Conservation (phyloP, 2,113 vertebrate species). For the Nanger granti region DNA sequence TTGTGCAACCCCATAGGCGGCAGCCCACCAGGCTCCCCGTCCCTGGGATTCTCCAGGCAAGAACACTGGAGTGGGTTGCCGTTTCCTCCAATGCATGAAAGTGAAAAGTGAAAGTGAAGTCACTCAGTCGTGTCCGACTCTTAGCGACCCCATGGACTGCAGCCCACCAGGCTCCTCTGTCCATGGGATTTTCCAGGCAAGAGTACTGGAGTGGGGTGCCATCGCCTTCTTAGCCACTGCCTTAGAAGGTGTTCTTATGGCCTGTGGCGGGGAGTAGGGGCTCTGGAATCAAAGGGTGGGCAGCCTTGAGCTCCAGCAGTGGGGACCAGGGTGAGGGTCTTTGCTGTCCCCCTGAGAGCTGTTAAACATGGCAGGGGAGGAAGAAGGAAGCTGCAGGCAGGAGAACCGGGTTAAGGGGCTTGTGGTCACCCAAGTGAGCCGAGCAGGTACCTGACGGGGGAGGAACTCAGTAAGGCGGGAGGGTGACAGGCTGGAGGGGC, state of each 20-base stretch:
- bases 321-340: neutral
- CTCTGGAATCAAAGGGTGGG: neutral
- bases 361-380: no score
- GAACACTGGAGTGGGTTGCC: no score
- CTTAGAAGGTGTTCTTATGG: neutral
- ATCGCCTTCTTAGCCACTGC: neutral
- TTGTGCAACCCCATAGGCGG: no score
- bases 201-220: no score
- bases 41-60: no score
- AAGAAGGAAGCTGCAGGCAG: neutral
- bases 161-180: no score
- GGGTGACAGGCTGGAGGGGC: fast-evolving
- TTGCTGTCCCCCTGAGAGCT: neutral
- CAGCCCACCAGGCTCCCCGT: no score
- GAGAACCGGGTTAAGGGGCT: neutral
- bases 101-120: no score
- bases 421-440: neutral
- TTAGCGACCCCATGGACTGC: no score
- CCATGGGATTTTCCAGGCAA: no score
- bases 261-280: neutral
- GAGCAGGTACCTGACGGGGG: neutral
- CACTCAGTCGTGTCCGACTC: no score
- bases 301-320: neutral
- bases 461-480: neutral
- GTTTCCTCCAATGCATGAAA: no score